Evolutionary conservation across 2,113 vertebrate genomes (phyloP), one percentile per base, ranked within the genome.

Genomic region (Capreolus pygargus): DNA sequence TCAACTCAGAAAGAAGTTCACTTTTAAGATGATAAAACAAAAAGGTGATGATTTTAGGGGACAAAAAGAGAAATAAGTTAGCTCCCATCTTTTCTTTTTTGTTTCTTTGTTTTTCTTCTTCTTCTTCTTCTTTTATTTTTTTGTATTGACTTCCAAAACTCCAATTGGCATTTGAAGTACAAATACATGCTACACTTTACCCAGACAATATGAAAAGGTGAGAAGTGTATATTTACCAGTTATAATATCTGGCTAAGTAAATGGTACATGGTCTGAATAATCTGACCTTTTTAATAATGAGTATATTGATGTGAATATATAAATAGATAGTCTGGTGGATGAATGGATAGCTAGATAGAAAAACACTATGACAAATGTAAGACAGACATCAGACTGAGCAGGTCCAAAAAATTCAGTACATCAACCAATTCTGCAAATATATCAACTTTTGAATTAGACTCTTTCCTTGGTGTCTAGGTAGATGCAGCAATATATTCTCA

Each of bases 201-300:
- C 21, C n/a, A 91, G 36, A 84, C 76, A 96, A 82, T 14, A 52
- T 15, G 39, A 90, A 93, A 76, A 23, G 88, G 92, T 86, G 83
- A 98, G 79, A 97, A 36, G 88, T 64, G 86, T 76, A 67, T 36
- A 83, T 47, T 90, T 87, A 86, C 10, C 25, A 97, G n/a, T 50
- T 88, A 55, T 54, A 67, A 74, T 88, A 97, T 93, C 28, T 60
- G 70, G 12, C 3, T 78, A 79, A 52, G 19, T 74, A 70, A 92
- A 58, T 86, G 5, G 81, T 30, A 89, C 14, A 36, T 91, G 23
- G 39, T 57, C 52, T 92, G 39, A 90, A 57, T 90, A 95, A 92
- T 45, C 30, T 96, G 61, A 74, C 28, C 30, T 87, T 84, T 92
- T 52, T 64, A 45, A 27, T 70, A 27, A 74, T 64, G 23, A 86